phyloP scores from a whole-genome alignment of 2,888 invertebrate species.

The Ametastegia equiseti region DNA sequence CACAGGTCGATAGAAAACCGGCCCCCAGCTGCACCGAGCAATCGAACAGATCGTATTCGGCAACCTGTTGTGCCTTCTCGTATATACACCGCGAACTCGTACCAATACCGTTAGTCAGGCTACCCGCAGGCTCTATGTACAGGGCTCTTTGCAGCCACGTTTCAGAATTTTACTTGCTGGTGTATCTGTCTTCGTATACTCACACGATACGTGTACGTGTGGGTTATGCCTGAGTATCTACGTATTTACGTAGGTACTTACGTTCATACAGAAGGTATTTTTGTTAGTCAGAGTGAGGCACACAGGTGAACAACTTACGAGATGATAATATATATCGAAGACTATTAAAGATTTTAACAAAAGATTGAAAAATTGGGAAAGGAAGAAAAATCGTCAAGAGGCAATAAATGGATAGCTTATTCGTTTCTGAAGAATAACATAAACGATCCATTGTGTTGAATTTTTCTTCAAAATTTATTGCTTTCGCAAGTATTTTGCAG shows the following conservation, averaged over 20 bases:
- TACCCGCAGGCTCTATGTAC: constrained; percentile 16
- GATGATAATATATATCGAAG: not conserved
- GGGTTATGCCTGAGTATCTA: too few relatives aligned
- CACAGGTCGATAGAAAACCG: constrained; percentile 40
- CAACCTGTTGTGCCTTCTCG: constrained; percentile 70
- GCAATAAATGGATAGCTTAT: too few relatives aligned
- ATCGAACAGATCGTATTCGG: constrained; percentile 64
- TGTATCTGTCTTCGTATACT: not conserved
- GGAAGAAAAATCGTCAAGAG: too few relatives aligned
- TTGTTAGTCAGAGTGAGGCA: not conserved
- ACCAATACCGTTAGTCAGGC: constrained; percentile 70
- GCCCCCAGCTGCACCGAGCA: constrained; percentile 12
- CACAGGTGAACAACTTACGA: not conserved
- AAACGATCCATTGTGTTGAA: too few relatives aligned
- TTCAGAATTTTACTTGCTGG: not conserved
- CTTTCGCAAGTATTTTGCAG: too few relatives aligned
- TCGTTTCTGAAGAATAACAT: too few relatives aligned
- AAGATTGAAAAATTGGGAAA: not conserved
- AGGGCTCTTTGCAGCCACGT: constrained; percentile 36
- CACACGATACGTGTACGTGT: not conserved
- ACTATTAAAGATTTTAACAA: not conserved
- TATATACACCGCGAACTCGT: constrained; percentile 58
- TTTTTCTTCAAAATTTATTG: too few relatives aligned
- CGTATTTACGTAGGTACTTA: too few relatives aligned
- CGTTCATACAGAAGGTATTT: not conserved